Percentiles rank a stretch among this genome's conserved stretches.
These are phyloP conservation scores for Capitulum mitella DNA, from an alignment of 2,888 invertebrate genomes.

Conservation along the genomic window DNA sequence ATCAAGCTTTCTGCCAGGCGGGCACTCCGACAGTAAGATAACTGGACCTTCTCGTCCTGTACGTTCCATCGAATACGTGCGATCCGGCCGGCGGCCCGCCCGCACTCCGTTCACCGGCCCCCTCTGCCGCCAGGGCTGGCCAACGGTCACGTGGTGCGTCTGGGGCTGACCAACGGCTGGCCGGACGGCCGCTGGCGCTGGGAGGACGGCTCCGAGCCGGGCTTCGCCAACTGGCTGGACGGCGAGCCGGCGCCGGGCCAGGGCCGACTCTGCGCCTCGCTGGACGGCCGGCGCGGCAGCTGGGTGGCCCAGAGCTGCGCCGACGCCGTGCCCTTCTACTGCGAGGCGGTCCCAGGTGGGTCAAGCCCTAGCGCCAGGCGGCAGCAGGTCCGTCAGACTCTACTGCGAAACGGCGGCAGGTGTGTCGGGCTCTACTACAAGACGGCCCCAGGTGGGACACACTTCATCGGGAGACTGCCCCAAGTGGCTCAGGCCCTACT, in stretches of 20 bases:
- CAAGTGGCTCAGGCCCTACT: too few relatives aligned
- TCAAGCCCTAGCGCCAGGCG: too few relatives aligned
- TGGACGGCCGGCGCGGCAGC: background rate
- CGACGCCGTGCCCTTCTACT: conserved; percentile 3
- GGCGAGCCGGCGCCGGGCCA: conserved; percentile 19
- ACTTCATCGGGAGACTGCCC: too few relatives aligned
- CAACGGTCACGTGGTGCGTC: background rate
- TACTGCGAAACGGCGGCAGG: too few relatives aligned
- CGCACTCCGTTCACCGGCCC: background rate
- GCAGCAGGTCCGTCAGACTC: too few relatives aligned
- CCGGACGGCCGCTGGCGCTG: conserved; percentile 14
- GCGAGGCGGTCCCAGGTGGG: background rate
- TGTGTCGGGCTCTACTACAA: too few relatives aligned
- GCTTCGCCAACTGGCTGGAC: conserved; percentile 27
- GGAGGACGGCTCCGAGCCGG: conserved; percentile 26
- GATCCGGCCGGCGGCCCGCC: too few relatives aligned
- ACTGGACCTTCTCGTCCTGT: too few relatives aligned
- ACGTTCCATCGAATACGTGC: too few relatives aligned
- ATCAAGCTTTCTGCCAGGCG: too few relatives aligned
- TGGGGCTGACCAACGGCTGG: conserved; percentile 25
- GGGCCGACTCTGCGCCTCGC: background rate
- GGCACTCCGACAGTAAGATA: too few relatives aligned
- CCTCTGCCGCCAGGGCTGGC: conserved; percentile 14
- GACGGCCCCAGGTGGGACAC: too few relatives aligned
- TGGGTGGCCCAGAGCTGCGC: background rate